phyloP scores from a whole-genome alignment of 2,888 invertebrate genomes.

The Ypsolopha sequella region DNA sequence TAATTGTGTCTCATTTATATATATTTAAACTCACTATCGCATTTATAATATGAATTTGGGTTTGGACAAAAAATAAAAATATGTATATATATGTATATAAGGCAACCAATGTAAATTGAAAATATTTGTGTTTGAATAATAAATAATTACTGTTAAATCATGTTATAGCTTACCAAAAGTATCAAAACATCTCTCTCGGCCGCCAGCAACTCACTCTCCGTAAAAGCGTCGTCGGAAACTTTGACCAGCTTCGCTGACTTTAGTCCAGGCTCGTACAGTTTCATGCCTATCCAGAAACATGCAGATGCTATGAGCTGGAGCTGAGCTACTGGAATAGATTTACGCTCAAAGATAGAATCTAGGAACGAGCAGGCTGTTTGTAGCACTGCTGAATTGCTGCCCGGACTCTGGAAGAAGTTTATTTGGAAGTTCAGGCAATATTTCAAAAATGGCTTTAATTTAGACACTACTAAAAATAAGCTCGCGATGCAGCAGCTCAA shows the following conservation, averaged over 20 bases:
- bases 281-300: slow-evolving; percentile 52
- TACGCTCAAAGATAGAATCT: slow-evolving; percentile 29
- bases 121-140: too few species aligned
- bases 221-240: slow-evolving; percentile 30
- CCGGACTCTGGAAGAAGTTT: slow-evolving; percentile 5
- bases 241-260: slow-evolving; percentile 27
- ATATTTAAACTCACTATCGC: too few species aligned
- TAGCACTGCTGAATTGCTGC: slow-evolving; percentile 35
- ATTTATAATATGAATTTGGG: too few species aligned
- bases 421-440: background rate
- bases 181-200: slow-evolving; percentile 34
- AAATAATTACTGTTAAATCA: background rate
- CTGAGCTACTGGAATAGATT: slow-evolving; percentile 23
- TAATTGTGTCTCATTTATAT: too few species aligned
- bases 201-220: slow-evolving; percentile 17
- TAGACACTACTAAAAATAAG: too few species aligned
- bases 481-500: too few species aligned
- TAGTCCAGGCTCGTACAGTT: slow-evolving; percentile 29
- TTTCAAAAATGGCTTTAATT: background rate
- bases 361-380: slow-evolving; percentile 49
- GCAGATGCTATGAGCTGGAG: slow-evolving; percentile 46
- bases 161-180: slow-evolving; percentile 29
- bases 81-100: too few species aligned
- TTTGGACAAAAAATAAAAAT: too few species aligned
- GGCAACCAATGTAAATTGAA: too few species aligned